Percentiles rank a stretch among this genome's conserved stretches.
phyloP scores from a whole-genome alignment of 1,140 invertebrate genomes.

The Atopsyche davidsoni region DNA sequence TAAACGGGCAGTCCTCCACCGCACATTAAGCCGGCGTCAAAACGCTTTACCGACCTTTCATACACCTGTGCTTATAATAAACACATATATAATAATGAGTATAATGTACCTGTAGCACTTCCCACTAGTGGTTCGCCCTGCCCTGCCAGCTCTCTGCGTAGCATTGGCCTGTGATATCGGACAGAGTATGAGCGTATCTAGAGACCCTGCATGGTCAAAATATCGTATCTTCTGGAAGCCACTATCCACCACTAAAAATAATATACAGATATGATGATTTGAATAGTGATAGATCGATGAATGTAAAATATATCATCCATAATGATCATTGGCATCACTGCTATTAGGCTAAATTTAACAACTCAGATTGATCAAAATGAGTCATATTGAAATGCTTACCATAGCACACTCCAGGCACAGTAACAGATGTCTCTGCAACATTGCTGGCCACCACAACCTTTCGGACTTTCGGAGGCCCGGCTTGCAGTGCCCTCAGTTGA shows the following conservation, averaged over 20 bases:
- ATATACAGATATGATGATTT: slow-evolving; percentile 21
- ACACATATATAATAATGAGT: no score
- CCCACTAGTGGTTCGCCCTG: slow-evolving; percentile 78
- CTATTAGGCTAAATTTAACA: not conserved
- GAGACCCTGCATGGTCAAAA: slow-evolving; percentile 77
- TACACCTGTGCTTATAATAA: no score
- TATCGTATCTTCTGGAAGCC: slow-evolving; percentile 96
- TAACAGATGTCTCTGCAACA: slow-evolving; percentile 95
- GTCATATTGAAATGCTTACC: slow-evolving; percentile 46
- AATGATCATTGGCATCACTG: not conserved
- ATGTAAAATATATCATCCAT: no score
- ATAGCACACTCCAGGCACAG: slow-evolving; percentile 84
- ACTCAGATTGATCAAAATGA: slow-evolving; percentile 7
- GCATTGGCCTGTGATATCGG: slow-evolving; percentile 87
- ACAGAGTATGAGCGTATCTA: slow-evolving; percentile 78
- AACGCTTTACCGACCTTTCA: no score
- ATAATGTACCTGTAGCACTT: slow-evolving; percentile 64
- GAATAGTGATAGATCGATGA: no score
- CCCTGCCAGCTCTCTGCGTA: slow-evolving; percentile 84
- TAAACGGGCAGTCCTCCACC: no score
- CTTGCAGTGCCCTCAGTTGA: slow-evolving; percentile 70
- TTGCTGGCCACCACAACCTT: slow-evolving; percentile 96
- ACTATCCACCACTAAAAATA: slow-evolving; percentile 81
- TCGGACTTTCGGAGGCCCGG: slow-evolving; percentile 43
- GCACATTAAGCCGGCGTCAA: no score